These are phyloP conservation scores for Melanotaenia trifasciata DNA, from an alignment of 2,797 vertebrate genomes.

Conservation along the genomic window DNA sequence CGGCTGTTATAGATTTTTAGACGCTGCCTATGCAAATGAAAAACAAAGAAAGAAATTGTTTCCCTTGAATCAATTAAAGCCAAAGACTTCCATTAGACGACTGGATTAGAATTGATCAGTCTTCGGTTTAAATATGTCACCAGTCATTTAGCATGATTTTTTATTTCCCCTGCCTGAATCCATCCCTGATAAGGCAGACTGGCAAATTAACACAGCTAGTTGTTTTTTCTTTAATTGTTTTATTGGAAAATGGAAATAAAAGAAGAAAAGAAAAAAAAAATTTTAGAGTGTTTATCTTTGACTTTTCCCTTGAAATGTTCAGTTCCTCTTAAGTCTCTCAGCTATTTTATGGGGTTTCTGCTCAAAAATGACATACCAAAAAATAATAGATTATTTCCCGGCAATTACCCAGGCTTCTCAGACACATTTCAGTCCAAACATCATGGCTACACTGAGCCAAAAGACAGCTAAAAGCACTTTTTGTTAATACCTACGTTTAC, in stretches of 20 bases:
- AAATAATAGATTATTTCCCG: too few species aligned
- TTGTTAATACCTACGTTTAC: too few species aligned
- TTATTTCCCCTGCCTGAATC: neutral
- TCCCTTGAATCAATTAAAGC: constrained; percentile 6
- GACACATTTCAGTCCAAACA: too few species aligned
- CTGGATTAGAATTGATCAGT: constrained; percentile 18
- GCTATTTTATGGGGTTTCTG: too few species aligned
- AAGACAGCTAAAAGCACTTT: too few species aligned
- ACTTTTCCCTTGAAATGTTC: neutral
- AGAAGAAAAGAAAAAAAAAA: neutral
- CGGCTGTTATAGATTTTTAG: constrained; percentile 7
- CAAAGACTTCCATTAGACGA: constrained; percentile 12
- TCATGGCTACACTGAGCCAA: too few species aligned
- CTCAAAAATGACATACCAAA: too few species aligned
- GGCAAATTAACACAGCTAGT: neutral
- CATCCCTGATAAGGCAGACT: neutral
- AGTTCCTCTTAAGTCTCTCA: too few species aligned
- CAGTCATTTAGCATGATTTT: neutral
- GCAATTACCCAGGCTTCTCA: too few species aligned
- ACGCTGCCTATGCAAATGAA: constrained; percentile 7
- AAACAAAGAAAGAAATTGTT: neutral
- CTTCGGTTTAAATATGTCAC: neutral
- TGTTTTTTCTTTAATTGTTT: neutral
- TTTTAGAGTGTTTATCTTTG: neutral
- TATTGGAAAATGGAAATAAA: too few species aligned